Evolutionary conservation across 2,888 invertebrate species (phyloP).

Genomic region (Leptinotarsa rubiginosa): DNA sequence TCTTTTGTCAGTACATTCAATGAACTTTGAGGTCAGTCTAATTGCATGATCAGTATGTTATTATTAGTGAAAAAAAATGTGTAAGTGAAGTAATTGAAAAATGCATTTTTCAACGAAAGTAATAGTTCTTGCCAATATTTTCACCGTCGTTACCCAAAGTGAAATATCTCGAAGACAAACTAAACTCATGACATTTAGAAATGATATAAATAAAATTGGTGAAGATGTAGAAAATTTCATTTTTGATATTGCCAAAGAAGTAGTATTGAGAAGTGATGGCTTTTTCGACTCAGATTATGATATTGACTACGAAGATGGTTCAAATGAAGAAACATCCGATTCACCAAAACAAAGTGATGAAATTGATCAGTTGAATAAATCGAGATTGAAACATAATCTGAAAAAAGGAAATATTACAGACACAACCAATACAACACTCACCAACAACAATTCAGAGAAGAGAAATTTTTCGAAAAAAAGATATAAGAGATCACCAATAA

Average conservation of each 20-base stretch:
- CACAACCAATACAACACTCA: not conserved
- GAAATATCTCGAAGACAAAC: slow-evolving; percentile 4
- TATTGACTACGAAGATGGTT: slow-evolving; percentile 17
- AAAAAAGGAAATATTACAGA: not conserved
- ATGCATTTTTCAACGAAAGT: not conserved
- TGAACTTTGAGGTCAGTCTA: not conserved
- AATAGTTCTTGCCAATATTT: not conserved
- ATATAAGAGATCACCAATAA: not conserved
- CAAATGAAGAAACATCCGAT: slow-evolving; percentile 9
- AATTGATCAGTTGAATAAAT: not conserved
- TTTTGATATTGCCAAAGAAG: slow-evolving; percentile 28
- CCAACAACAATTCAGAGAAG: not conserved
- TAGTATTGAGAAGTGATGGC: slow-evolving; percentile 6
- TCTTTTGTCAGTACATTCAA: not conserved
- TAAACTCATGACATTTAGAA: slow-evolving; percentile 15
- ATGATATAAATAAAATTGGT: slow-evolving; percentile 30
- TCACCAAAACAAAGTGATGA: not conserved
- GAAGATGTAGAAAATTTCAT: slow-evolving; percentile 33
- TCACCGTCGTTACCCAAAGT: not conserved
- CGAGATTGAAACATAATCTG: not conserved
- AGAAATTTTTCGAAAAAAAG: not conserved
- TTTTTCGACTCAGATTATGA: slow-evolving; percentile 17
- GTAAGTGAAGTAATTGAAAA: not conserved
- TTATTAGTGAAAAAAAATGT: not conserved
- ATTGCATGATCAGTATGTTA: not conserved